Base-by-base conservation (phyloP, 2,888 invertebrate genomes). In the Pachycephus smyrnensis region DNA sequence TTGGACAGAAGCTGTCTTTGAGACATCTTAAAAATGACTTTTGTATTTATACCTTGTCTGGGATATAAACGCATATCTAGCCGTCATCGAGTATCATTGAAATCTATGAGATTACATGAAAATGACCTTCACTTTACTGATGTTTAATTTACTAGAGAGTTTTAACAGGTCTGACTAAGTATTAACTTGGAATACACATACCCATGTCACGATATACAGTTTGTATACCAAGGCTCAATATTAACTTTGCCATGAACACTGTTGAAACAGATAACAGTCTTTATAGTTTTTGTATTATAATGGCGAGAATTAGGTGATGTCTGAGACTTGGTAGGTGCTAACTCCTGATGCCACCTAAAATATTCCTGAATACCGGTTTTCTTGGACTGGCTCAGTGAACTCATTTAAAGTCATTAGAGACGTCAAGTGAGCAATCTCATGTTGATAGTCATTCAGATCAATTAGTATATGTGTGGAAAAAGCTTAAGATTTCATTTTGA, bases 231-330 rank as follows among this genome's bases (percentile, higher is more conserved):
- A 55, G 55, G 23, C 55, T 55, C 12, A 73, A 76, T 76, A 76
- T 76, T 76, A 32, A 73, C 35, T 73, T 73, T 55, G 15, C 68
- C 73, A 76, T 36, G 37, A 37, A 30, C 32, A 12, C 40, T 73
- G 76, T 76, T 33, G 73, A 55, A 37, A 73, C 11, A 73, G 76
- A 76, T 76, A 76, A 76, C 55, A 55, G n/a, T 55, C 73, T 73
- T 73, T 55, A 35, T 55, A 73, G 23, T 55, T 55, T 31, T 36
- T 37, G 31, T 76, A 73, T 37, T 76, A 76, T 33, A 55, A 75
- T 75, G 33, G 37, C 71, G 71, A 73, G 35, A 23, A 36, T 76
- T 75, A 11, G n/a, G 31, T 55, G 9, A 40, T 40, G 55, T 55
- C 55, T 55, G 55, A 23, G 23, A 55, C 23, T 55, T 15, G 55